Base-by-base conservation (phyloP, 2,113 vertebrate species). In the Tiliqua scincoides region DNA sequence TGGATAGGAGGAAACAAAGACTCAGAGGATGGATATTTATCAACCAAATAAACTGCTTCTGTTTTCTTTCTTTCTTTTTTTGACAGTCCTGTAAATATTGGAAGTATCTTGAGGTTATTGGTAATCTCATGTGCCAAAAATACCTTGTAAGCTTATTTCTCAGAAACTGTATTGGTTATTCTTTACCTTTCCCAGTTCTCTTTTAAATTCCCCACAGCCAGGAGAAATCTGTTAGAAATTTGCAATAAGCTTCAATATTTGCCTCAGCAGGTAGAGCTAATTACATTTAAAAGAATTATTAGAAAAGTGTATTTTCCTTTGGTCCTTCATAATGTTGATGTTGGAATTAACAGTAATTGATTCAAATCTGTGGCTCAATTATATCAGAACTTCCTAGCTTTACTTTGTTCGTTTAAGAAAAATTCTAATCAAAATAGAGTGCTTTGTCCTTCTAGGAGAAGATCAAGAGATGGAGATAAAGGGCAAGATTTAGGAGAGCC, bases 1-100 rank as follows among this genome's bases (percentile, higher is more conserved):
- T 93, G 86, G 89, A 92, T 83, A 75, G 86, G 37, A 92, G 57
- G 83, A 84, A 94, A 93, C 78, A 89, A 93, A 91, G 90, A 87
- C 85, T 94, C 89, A 77, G 87, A 94, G 89, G 89, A 82, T 40
- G 86, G 79, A 82, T 94, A 75, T 93, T 95, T 94, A 94, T 94
- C 93, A 95, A 86, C 43, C 89, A 93, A 91, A 93, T 88, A 90
- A 92, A 89, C 90, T 89, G 74, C 75, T 82, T 90, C 83, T 94
- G n/a, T n/a, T n/a, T n/a, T n/a, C n/a, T n/a, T n/a, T n/a, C n/a
- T n/a, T n/a, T n/a, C 94, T 86, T 92, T 94, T 86, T 92, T 83
- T 61, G 95, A 93, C 54, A 79, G 83, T 89, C 74, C 40, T 94
- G 78, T 90, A 92, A 88, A 79, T 90, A 91, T 88, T 89, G 89